phyloP scores from a whole-genome alignment of 2,797 vertebrate species.

The Esox masquinongy region DNA sequence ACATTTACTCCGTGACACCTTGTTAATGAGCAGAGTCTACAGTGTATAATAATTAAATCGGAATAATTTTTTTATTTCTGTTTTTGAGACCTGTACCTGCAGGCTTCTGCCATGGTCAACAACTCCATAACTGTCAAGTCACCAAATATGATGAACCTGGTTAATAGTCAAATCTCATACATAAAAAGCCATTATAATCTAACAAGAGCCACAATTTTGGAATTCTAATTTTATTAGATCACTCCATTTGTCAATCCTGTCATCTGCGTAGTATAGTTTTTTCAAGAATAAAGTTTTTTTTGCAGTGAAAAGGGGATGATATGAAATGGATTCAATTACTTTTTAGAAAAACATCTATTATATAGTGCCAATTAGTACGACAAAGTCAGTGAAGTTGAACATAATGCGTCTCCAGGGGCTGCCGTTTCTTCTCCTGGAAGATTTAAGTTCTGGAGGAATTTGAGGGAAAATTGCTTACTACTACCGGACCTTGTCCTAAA shows the following conservation, averaged over 20 bases:
- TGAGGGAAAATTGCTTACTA: too few species aligned
- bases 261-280: not conserved
- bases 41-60: not conserved
- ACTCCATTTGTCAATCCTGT: constrained; percentile 34
- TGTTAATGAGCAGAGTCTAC: not conserved
- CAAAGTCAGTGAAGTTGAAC: too few species aligned
- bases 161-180: constrained; percentile 24
- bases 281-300: too few species aligned
- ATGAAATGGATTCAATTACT: constrained; percentile 22
- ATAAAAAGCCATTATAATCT: constrained; percentile 21
- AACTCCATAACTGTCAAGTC: constrained; percentile 53
- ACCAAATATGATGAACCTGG: constrained; percentile 52
- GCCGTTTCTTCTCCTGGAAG: too few species aligned
- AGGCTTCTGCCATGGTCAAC: constrained; percentile 43
- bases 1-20: not conserved
- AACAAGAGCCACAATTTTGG: constrained; percentile 39
- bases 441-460: too few species aligned
- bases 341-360: constrained; percentile 31
- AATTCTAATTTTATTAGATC: constrained; percentile 52
- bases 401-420: too few species aligned
- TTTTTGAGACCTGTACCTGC: constrained; percentile 26
- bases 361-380: not conserved
- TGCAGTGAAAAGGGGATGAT: too few species aligned
- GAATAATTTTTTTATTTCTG: constrained; percentile 12
- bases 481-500: too few species aligned